phyloP scores from a whole-genome alignment of 2,797 vertebrate species.

The Xiphorhynchus erythropygius region DNA sequence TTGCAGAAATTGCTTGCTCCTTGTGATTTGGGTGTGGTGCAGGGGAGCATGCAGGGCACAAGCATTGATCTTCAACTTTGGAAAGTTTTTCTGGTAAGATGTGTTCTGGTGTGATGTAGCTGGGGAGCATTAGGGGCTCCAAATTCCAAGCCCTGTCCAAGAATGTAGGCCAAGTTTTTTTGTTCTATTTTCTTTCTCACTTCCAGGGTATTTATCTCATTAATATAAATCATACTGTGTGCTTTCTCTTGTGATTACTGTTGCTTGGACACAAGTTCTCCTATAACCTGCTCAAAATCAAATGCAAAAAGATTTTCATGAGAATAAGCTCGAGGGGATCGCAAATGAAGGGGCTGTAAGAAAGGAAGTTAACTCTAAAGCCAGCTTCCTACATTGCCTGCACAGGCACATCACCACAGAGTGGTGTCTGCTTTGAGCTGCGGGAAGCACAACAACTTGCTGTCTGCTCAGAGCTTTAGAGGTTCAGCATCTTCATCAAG shows the following conservation, averaged over 20 bases:
- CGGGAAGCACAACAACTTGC: not conserved
- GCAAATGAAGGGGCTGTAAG: not conserved
- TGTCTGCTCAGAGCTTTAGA: not conserved
- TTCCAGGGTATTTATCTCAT: not conserved
- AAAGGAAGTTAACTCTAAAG: not conserved
- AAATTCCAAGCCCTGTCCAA: not conserved
- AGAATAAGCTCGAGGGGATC: not conserved
- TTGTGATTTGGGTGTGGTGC: not conserved
- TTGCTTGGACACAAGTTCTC: not conserved
- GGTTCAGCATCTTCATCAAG: not conserved
- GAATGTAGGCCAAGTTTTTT: not conserved
- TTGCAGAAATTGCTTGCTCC: not conserved
- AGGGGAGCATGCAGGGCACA: not conserved
- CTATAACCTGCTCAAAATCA: not conserved
- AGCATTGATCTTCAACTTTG: not conserved
- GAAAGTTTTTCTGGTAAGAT: not conserved
- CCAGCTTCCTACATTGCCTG: not conserved
- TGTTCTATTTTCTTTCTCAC: not conserved
- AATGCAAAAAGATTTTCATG: not conserved
- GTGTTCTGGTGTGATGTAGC: rapidly evolving
- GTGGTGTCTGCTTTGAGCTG: not conserved
- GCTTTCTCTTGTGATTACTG: not conserved
- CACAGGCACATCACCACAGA: rapidly evolving
- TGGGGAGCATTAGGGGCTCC: not conserved
- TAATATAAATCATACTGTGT: not conserved